Base-by-base conservation (phyloP, 1,140 invertebrate genomes). In the Bombus impatiens region DNA sequence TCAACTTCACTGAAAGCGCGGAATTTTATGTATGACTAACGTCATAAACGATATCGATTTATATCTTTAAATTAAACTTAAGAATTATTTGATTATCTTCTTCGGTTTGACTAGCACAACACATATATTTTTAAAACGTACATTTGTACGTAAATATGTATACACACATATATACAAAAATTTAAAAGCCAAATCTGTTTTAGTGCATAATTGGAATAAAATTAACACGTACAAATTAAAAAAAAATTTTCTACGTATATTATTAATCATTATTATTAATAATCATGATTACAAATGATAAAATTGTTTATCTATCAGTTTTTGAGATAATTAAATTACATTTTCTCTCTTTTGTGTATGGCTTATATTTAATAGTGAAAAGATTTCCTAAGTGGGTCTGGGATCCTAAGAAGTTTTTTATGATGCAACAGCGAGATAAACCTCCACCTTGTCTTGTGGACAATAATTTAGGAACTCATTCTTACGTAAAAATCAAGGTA, bases 401-500 rank as follows among this genome's bases (percentile, higher is more conserved):
- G 95, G 94, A 96, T 88, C 95, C 95, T 0, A 95, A 95, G 32
- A 93, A 93, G 18, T 95, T 95, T 83, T 94, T 95, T 65, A 92
- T 91, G 78, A 72, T 95, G 47, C 92, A 92, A 40, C 91, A 94
- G 32, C 92, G 96, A 32, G 96, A 96, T 87, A 96, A 95, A 78
- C 96, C 96, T 15, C 97, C 97, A 1, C 84, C 92, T 25, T 97
- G 96, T 92, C 92, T 97, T 2, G 93, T 96, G 8, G 96, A 96
- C 86, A 95, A 96, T 22, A 94, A 93, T 25, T 93, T 96, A 84
- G 97, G 97, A 37, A 95, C 95, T 84, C 97, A 97, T 93, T 96
- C 95, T 79, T 97, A 96, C 89, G 95, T 97, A 28, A 97, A 97
- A 94, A 93, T 97, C 32, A 96, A 96, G 95, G 97, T 97, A 94